Evolutionary conservation across 1,140 invertebrate species (phyloP), one percentile per base, ranked within the genome.

Genomic region (Zeugodacus cucurbitae): DNA sequence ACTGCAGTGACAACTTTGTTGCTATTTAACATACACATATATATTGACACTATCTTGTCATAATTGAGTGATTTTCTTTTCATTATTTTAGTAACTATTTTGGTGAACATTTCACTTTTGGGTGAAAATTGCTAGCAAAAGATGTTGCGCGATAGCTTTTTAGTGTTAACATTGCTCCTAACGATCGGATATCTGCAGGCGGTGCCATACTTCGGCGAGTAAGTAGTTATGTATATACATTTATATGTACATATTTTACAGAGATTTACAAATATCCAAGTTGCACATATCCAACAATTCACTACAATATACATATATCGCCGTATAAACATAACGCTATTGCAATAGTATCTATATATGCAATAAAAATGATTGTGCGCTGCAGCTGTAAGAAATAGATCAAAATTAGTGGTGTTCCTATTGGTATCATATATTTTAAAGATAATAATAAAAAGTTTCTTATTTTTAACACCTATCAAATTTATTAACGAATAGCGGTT

Each of bases 181-280:
- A 54, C 37, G 4, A n/a, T 87, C 22, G 87, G 87, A 29, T 70
- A 44, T 34, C 41, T 87, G 29, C 41, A 44, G 41, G 87, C 87
- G 41, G 17, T 87, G 44, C 87, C 87, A 54, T 87, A 59, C 37
- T 87, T 70, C 37, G 87, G 62, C 17, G 87, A 87, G 87, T 87
- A 70, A 87, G 87, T 87, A 87, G 1, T 41, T n/a, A 20, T 20
- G 37, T n/a, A 34, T 10, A 59, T 48, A 57, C 54, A 64, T 8
- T 37, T 32, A 48, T 34, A 85, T n/a, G 3, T 85, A 85, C 37
- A 48, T 85, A 26, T 78, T 54, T 54, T 54, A 54, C 14, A n/a
- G n/a, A n/a, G n/a, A n/a, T n/a, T 54, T 20, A 54, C 48, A 54
- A 54, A 54, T 54, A 54, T 54, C 48, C 20, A 54, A 54, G 44